Percentiles rank a stretch among this genome's conserved stretches.
Evolutionary conservation across 2,888 invertebrate genomes (phyloP).

Genomic region (Oscheius sp.): DNA sequence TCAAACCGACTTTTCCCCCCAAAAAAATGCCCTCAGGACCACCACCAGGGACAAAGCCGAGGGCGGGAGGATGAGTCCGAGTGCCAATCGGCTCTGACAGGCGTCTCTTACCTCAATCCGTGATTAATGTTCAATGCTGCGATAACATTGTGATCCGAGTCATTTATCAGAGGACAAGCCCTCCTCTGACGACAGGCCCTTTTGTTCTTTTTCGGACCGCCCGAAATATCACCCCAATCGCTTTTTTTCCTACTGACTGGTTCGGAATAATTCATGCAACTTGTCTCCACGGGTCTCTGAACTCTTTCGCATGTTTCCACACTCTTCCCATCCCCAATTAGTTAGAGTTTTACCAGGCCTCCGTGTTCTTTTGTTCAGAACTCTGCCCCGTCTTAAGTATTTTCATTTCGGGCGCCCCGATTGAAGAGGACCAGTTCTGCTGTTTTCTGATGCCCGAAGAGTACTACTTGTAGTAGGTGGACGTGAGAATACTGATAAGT

Average conservation of each 20-base stretch:
- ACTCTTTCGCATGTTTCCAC: no score
- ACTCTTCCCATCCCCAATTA: no score
- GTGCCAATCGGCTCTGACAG: constrained; percentile 6
- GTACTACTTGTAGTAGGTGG: no score
- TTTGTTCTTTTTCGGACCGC: no score
- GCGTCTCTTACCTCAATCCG: constrained; percentile 22
- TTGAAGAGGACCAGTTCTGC: no score
- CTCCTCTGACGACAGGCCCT: background rate
- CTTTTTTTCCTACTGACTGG: background rate
- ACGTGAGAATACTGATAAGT: no score
- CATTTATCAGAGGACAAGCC: constrained; percentile 21
- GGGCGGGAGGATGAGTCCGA: constrained; percentile 11
- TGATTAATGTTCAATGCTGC: constrained; percentile 37
- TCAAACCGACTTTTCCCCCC: background rate
- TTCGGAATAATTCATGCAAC: background rate
- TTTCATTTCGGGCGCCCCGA: no score
- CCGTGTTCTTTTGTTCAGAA: no score
- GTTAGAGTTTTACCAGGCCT: no score
- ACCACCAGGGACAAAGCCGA: constrained; percentile 1
- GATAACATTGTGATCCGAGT: constrained; percentile 34
- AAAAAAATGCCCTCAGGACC: constrained; percentile 10
- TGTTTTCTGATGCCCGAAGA: no score
- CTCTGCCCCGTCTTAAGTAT: no score
- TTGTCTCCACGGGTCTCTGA: background rate
- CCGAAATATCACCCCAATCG: background rate